Evolutionary conservation across 2,113 vertebrate genomes (phyloP).

Genomic region (Telmatochromis sp.): DNA sequence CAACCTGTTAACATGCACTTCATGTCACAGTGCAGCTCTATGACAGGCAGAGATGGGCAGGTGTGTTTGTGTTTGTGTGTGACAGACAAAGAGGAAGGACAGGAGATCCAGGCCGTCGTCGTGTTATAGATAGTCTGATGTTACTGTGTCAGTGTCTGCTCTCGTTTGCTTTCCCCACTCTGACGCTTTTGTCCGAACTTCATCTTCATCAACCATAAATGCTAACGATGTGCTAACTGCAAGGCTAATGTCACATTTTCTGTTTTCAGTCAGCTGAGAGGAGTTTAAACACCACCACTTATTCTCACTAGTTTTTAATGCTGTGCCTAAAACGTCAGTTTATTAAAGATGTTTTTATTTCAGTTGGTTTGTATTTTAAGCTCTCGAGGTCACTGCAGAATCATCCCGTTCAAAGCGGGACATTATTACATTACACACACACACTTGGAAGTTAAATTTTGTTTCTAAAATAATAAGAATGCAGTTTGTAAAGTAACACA

Average conservation of each 20-base stretch:
- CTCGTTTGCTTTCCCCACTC: not conserved
- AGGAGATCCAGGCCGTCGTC: not conserved
- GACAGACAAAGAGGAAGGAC: not conserved
- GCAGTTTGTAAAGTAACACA: not conserved
- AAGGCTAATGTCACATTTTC: not conserved
- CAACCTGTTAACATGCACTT: conserved; percentile 56
- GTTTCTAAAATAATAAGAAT: not conserved
- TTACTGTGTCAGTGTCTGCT: not conserved
- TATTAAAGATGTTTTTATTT: not conserved
- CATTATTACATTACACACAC: not conserved
- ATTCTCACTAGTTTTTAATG: not conserved
- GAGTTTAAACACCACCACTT: not conserved
- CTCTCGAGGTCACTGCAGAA: not conserved
- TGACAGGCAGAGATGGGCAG: conserved; percentile 3
- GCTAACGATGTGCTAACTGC: not conserved
- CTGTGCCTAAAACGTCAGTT: not conserved
- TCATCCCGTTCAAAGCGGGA: not conserved
- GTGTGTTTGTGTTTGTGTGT: not conserved
- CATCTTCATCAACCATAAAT: not conserved
- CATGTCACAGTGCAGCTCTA: conserved; percentile 21
- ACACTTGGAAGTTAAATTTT: not conserved
- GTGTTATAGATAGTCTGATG: not conserved
- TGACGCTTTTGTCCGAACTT: not conserved
- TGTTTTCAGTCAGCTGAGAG: not conserved
- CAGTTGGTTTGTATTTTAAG: not conserved